phyloP scores from a whole-genome alignment of 2,113 vertebrate species.

The Aldabrachelys gigantea region DNA sequence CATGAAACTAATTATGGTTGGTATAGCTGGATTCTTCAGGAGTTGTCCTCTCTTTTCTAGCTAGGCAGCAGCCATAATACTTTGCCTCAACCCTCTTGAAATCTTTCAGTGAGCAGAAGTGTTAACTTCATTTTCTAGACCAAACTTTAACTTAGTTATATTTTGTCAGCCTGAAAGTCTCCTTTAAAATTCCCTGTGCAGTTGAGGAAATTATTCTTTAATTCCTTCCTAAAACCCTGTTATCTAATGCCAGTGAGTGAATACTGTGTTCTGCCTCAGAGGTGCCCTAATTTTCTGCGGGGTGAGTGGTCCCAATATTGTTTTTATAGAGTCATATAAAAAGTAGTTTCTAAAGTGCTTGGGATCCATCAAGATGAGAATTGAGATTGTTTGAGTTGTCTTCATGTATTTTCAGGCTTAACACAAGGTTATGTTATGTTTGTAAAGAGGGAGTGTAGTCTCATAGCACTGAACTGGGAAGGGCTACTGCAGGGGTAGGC shows the following conservation, averaged over 20 bases:
- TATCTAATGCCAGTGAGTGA: neutral
- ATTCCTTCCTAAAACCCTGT: neutral
- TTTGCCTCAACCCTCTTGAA: neutral
- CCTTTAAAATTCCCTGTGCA: neutral
- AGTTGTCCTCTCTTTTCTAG: neutral
- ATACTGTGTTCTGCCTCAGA: neutral
- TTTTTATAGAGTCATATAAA: neutral
- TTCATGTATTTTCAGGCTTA: neutral
- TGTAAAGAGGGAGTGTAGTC: neutral
- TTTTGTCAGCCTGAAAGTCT: neutral
- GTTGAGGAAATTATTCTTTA: neutral
- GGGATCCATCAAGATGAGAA: neutral
- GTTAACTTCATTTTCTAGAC: neutral
- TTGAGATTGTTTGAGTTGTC: neutral
- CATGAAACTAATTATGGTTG: neutral
- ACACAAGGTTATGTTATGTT: fast-evolving
- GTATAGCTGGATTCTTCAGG: neutral
- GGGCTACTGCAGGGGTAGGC: neutral
- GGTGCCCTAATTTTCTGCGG: neutral
- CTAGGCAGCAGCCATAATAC: neutral
- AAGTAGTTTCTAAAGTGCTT: neutral
- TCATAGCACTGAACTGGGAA: fast-evolving
- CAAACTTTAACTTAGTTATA: neutral
- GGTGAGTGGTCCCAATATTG: neutral
- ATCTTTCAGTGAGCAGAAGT: neutral